Base-by-base conservation (phyloP, 1,140 invertebrate species). In the Pseudobourletiella spinata region DNA sequence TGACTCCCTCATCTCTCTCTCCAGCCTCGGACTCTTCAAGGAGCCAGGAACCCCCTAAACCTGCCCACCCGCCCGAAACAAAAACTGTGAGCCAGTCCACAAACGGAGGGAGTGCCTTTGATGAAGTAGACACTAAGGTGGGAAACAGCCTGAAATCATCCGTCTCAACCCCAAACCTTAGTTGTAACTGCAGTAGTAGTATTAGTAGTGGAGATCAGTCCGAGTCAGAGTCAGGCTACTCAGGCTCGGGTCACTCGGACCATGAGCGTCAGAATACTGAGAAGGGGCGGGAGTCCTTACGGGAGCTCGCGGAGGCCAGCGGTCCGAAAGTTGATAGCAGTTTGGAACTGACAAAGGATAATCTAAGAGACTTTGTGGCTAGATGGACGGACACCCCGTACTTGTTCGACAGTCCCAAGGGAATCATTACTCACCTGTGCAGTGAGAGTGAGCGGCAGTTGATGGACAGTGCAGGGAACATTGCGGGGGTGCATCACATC, bases 341-440 rank as follows among this genome's bases (percentile, higher is more conserved):
- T 57, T 78, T 90, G 69, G 87, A 89, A 70, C 79, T 86, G 56
- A 82, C 88, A n/a, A 91, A 92, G 77, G 87, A 89, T 71, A 91
- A 91, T 74, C 78, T 92, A 16, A 80, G 83, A 63, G 76, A 84
- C 65, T 91, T 90, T 75, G 88, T 92, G n/a, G 88, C 89, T 69
- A 79, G 88, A 48, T 91, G 88, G 88, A 83, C 86, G 60, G 87
- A 89, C 71, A 89, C 86, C 25, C 88, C 88, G 0, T 90, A 90
- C 71, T 76, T 85, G 18, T 85, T 89, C 69, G 86, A 89, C 68
- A 80, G 81, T 51, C 75, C 81, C 44, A 51, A 61, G 1, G 68
- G 65, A 3, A 62, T 69, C 28, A 69, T 69, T 29, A 58, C 64
- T 18, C 64, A 69, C 25, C 22, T 69, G 6, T 61, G 50, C 32